Base-by-base conservation (phyloP, 2,113 vertebrate species). In the Barbus barbus region DNA sequence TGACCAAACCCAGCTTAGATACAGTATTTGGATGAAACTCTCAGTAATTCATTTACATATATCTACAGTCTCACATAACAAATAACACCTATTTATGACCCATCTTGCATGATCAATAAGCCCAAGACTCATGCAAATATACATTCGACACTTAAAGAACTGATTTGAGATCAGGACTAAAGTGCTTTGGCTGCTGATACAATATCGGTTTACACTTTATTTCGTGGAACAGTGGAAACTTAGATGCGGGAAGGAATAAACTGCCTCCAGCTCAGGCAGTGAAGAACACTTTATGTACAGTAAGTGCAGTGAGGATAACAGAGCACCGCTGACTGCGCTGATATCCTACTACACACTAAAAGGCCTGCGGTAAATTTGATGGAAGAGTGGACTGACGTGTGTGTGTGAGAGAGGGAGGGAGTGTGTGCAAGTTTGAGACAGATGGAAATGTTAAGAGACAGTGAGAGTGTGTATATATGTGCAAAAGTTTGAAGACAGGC, bases 281-380 rank as follows among this genome's bases (percentile, higher is more conserved):
- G 44, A 67, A 81, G 44, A 48, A 81, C 61, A 81, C 63, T 81
- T 81, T 67, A 69, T 31, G 61, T 81, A 51, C 79, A 51, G 44
- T 81, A 51, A 81, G 44, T 81, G 79, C 79, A 81, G 79, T 81
- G 7, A 16, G 79, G 28, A 81, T 81, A 81, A 22, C 79, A 81
- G 77, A 79, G 26, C 79, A 31, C 74, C 48, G 48, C 79, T 81
- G 79, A 81, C 79, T 69, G 79, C 41, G 63, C 79, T 81, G 9
- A 81, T 81, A 81, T 81, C 61, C 61, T 69, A 53, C 79, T 53
- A 81, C 79, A 81, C 78, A 65, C 79, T 81, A 81, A 81, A 81
- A 81, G 79, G 79, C 79, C 44, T 81, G 79, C 63, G 61, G 79
- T 67, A 81, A 53, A 69, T 69, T 81, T 81, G 78, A 81, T 81